phyloP scores from a whole-genome alignment of 1,140 invertebrate species.

The Penaeus vannamei region DNA sequence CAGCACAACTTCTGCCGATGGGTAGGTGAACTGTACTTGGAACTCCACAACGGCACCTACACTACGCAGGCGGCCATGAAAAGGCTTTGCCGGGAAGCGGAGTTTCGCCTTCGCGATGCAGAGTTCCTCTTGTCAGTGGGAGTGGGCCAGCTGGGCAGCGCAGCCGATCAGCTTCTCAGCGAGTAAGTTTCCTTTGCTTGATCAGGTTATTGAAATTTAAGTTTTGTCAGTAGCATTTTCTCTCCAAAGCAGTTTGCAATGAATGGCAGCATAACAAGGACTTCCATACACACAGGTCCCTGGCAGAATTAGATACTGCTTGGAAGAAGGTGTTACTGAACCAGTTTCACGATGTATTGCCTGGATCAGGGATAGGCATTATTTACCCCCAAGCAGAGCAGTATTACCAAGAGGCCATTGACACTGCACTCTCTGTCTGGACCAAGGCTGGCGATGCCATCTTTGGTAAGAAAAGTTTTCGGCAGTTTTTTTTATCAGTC shows the following conservation, averaged over 20 bases:
- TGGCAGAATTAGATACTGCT: conserved; percentile 67
- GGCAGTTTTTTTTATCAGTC: too few species aligned
- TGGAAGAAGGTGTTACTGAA: conserved; percentile 77
- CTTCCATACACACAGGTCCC: conserved; percentile 39
- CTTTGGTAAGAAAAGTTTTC: conserved; percentile 4
- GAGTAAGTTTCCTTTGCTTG: neutral
- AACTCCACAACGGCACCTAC: conserved; percentile 77
- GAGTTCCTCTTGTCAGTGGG: conserved; percentile 72
- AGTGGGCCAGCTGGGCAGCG: conserved; percentile 50
- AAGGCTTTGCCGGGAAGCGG: conserved; percentile 73
- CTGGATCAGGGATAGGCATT: conserved; percentile 74
- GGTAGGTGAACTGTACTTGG: conserved; percentile 76
- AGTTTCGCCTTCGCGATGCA: conserved; percentile 73
- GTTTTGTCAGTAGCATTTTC: neutral
- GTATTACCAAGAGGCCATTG: conserved; percentile 68
- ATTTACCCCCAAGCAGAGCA: conserved; percentile 72
- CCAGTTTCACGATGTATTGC: conserved; percentile 77
- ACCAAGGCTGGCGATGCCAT: conserved; percentile 18
- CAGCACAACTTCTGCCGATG: conserved; percentile 73
- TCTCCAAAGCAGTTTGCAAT: neutral
- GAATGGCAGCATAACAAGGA: neutral
- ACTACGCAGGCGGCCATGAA: conserved; percentile 75
- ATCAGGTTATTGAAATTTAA: neutral
- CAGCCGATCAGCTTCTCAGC: neutral
- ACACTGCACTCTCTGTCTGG: conserved; percentile 50